Conservation (phyloP, 2,888 invertebrate species). For the Polietes domitor region DNA sequence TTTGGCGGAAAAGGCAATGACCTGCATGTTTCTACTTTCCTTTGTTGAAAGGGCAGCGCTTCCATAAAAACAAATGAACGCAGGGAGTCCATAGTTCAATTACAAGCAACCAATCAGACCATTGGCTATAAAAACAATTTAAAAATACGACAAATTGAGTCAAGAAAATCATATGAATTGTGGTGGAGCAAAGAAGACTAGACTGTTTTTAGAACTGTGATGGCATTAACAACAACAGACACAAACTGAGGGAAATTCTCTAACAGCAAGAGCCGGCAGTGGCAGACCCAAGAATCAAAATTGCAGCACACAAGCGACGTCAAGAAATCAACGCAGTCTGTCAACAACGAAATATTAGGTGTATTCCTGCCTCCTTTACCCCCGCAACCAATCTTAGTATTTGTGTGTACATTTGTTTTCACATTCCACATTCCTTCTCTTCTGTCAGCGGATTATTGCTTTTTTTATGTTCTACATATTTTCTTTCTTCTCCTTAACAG, state of each 20-base stretch:
- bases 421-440: neutral
- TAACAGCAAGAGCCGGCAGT: neutral
- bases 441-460: slow-evolving; percentile 16
- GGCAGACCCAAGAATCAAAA: neutral
- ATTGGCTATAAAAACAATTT: neutral
- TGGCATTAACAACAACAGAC: neutral
- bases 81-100: neutral
- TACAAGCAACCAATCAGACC: neutral
- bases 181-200: neutral
- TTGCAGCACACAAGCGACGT: neutral
- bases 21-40: too few relatives aligned
- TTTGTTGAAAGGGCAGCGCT: too few relatives aligned
- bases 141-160: neutral
- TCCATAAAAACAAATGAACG: too few relatives aligned
- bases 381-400: neutral
- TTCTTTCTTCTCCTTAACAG: neutral
- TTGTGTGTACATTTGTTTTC: neutral
- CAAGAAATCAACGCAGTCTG: neutral
- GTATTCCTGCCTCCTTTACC: neutral
- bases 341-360: neutral
- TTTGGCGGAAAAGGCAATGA: too few relatives aligned
- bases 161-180: slow-evolving; percentile 7
- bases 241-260: neutral
- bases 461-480: slow-evolving; percentile 10
- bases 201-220: neutral